phyloP scores from a whole-genome alignment of 2,888 invertebrate genomes.

The Drosophila anomelani region DNA sequence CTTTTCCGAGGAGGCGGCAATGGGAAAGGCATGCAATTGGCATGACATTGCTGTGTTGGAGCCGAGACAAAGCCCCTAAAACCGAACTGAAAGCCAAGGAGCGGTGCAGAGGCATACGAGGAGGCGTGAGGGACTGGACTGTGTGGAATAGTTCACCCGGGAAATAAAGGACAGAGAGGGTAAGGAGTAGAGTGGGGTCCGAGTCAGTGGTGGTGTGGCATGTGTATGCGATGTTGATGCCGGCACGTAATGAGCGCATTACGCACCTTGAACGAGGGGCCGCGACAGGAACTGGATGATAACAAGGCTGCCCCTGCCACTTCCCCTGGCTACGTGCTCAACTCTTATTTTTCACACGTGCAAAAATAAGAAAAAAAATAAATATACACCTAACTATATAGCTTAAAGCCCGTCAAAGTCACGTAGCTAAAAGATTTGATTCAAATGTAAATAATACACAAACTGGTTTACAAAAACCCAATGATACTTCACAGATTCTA shows the following conservation, averaged over 20 bases:
- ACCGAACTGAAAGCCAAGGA: constrained; percentile 47
- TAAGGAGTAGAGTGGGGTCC: constrained; percentile 8
- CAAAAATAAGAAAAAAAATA: background rate
- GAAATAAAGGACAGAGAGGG: constrained; percentile 4
- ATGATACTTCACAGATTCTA: background rate
- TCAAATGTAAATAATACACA: background rate
- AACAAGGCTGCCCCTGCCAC: constrained; percentile 49
- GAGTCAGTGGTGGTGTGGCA: constrained; percentile 50
- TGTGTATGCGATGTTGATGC: constrained; percentile 56
- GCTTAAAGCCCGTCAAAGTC: background rate
- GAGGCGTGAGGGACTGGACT: background rate
- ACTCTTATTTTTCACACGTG: constrained; percentile 2
- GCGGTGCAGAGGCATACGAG: background rate
- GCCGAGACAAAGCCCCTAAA: constrained; percentile 43
- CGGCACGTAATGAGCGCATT: constrained; percentile 79
- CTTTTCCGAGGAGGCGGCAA: constrained; percentile 43
- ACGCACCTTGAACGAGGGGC: constrained; percentile 58
- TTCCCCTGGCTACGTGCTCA: constrained; percentile 1
- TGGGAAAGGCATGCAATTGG: constrained; percentile 69
- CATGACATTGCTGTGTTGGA: constrained; percentile 68
- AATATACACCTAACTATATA: background rate
- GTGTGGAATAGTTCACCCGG: constrained; percentile 22
- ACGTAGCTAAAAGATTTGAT: background rate
- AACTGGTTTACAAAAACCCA: background rate
- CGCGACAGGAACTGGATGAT: constrained; percentile 49